Evolutionary conservation across 2,797 vertebrate species (phyloP), one percentile per base, ranked within the genome.

Genomic region (Cheirogaleus major): DNA sequence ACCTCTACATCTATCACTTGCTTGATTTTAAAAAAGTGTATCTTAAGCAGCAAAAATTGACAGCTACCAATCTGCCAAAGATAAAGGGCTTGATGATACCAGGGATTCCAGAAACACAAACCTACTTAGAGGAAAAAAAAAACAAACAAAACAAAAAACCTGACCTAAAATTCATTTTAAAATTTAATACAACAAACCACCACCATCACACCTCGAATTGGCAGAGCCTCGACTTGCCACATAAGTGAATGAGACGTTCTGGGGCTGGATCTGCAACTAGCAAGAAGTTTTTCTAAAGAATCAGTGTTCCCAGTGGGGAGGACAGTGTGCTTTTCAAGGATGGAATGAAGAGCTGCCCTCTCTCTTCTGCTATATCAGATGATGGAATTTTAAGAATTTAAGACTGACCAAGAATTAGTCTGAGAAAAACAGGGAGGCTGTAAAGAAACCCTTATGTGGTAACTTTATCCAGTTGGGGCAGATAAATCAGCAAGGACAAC

Each of bases 401-500:
- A 97, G 95, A 96, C 96, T 95, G 95, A 97, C 97, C 96, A 91
- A 97, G 97, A 91, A 80, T 78, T 23, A 95, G 96, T 76, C 95
- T 97, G 97, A 98, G 96, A 98, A 98, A 98, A 98, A 96, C 79
- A 86, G 87, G 96, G 94, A 97, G 93, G 89, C 90, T 96, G 83
- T 59, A 96, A 98, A 97, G 98, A 98, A 98, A 98, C 95, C 89
- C 93, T 98, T 75, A 14, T 61, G 95, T 93, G 98, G 99, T 99
- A 99, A 99, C 98, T 97, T 98, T 93, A 99, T 95, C 98, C 98
- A 97, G 97, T 95, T 57, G 76, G 98, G 98, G 98, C 96, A 98
- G 98, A 98, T 98, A 98, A 98, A 98, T 96, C 93, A 97, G 97
- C 97, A 92, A 93, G 80, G 80, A 90, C 96, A 97, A 97, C 97